These are phyloP conservation scores for Epinephelus moara DNA, from an alignment of 2,113 vertebrate species.

Conservation along the genomic window DNA sequence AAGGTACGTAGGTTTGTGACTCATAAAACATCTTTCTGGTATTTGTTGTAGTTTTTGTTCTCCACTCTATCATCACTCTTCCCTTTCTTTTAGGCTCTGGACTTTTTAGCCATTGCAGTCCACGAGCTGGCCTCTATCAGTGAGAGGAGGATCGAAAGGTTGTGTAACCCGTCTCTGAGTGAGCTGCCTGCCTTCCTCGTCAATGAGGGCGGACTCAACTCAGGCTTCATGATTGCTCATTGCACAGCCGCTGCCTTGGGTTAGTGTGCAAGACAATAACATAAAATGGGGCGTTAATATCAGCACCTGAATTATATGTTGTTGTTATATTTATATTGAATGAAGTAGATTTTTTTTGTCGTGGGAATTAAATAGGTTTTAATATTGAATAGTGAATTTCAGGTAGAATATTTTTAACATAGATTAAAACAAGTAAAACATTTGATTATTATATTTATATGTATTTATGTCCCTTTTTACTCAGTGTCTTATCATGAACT, in stretches of 20 bases:
- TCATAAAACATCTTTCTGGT: background rate
- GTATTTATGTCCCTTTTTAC: background rate
- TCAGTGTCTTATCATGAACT: background rate
- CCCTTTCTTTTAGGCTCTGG: constrained; percentile 85
- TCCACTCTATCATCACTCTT: background rate
- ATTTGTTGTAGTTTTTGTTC: background rate
- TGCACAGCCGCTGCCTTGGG: constrained; percentile 96
- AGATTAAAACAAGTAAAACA: background rate
- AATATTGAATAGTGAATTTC: background rate
- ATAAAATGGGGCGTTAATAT: background rate
- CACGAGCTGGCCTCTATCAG: constrained; percentile 97
- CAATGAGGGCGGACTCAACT: constrained; percentile 97
- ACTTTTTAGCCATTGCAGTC: constrained; percentile 92
- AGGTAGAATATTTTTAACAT: background rate
- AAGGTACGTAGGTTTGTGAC: constrained; percentile 73
- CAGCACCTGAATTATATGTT: background rate
- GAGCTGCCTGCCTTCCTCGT: constrained; percentile 97
- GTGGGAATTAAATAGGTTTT: background rate
- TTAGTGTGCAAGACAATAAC: constrained; percentile 71
- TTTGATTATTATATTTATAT: background rate
- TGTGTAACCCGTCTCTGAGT: constrained; percentile 97
- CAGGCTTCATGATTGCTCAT: constrained; percentile 99
- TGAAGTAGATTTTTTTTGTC: background rate
- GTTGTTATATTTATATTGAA: too few species aligned
- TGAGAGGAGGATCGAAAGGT: constrained; percentile 94